Evolutionary conservation across 2,113 vertebrate genomes (phyloP).

Genomic region (Bettongia penicillata): DNA sequence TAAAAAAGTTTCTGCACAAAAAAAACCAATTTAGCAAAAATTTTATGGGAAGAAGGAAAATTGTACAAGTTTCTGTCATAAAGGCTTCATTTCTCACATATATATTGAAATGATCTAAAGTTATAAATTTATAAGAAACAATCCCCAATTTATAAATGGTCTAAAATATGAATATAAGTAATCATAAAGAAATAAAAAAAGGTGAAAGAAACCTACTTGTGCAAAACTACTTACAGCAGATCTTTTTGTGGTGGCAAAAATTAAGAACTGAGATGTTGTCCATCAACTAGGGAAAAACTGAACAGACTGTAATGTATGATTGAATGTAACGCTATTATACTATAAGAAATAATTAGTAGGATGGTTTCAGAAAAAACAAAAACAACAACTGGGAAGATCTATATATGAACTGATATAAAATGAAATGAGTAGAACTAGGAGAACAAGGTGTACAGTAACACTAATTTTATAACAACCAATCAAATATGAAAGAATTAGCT

Average conservation of each 20-base stretch:
- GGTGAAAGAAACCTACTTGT: neutral
- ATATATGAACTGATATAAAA: neutral
- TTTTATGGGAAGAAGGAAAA: too few species aligned
- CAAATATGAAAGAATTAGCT: too few species aligned
- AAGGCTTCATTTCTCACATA: too few species aligned
- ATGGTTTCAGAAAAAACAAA: neutral
- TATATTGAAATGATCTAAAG: too few species aligned
- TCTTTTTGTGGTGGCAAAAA: neutral
- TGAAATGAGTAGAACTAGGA: neutral
- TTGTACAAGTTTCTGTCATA: too few species aligned
- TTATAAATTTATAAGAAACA: too few species aligned
- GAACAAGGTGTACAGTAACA: neutral
- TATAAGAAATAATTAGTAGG: neutral
- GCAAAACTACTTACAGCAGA: rapidly evolving
- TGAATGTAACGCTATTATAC: neutral
- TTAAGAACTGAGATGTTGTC: neutral
- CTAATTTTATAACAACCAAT: too few species aligned
- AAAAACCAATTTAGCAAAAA: too few species aligned
- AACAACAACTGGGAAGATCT: too few species aligned
- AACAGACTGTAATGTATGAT: neutral
- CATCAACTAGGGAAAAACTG: neutral
- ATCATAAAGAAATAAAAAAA: neutral
- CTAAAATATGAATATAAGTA: too few species aligned
- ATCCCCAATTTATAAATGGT: too few species aligned
- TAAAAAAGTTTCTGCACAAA: too few species aligned